Percentiles rank a stretch among this genome's conserved stretches.
phyloP scores from a whole-genome alignment of 2,888 invertebrate genomes.

The Drosophila stalkeri region DNA sequence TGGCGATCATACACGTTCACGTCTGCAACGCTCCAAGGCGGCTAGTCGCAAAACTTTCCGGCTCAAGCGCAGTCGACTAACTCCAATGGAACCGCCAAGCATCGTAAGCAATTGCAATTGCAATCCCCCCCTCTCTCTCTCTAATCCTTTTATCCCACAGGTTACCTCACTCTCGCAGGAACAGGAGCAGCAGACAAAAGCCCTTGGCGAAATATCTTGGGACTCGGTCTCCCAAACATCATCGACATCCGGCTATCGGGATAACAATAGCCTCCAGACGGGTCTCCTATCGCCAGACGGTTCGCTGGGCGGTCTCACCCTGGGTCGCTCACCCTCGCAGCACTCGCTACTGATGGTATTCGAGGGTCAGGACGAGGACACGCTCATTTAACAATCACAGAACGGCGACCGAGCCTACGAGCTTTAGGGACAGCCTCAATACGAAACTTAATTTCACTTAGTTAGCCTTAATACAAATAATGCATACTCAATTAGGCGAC shows the following conservation, averaged over 20 bases:
- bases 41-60: constrained; percentile 97
- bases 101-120: constrained; percentile 61
- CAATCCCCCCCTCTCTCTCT: neutral
- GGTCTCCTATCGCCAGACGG: constrained; percentile 85
- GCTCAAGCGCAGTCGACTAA: constrained; percentile 89
- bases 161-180: constrained; percentile 73
- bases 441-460: constrained; percentile 21
- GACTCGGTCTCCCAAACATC: constrained; percentile 94
- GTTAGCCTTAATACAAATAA: constrained; percentile 24
- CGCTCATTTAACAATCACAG: constrained; percentile 89
- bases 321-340: constrained; percentile 90
- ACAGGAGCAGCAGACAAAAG: constrained; percentile 70
- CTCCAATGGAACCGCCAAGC: constrained; percentile 88
- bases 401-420: constrained; percentile 77
- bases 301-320: constrained; percentile 88
- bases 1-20: constrained; percentile 87
- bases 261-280: constrained; percentile 87
- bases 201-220: constrained; percentile 90
- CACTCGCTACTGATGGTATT: constrained; percentile 91
- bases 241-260: constrained; percentile 93
- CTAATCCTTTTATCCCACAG: constrained; percentile 34
- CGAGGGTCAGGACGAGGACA: constrained; percentile 94
- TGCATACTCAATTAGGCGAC: neutral
- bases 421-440: constrained; percentile 58
- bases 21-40: constrained; percentile 96